Conservation (phyloP, 2,797 vertebrate species). For the Holocentrus rufus region DNA sequence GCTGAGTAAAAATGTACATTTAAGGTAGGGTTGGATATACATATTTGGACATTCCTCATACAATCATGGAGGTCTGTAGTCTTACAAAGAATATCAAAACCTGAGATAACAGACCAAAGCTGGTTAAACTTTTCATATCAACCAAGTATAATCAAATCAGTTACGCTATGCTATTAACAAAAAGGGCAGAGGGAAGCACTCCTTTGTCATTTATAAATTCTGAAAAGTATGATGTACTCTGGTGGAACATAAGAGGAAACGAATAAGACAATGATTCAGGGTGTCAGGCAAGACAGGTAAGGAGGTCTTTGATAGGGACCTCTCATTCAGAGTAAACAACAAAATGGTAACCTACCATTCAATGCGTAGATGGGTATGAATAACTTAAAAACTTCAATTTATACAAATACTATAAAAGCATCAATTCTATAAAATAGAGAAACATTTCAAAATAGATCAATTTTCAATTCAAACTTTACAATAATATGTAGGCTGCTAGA, state of each 20-base stretch:
- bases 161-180: slow-evolving; percentile 44
- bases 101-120: slow-evolving; percentile 79
- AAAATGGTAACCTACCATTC: slow-evolving; percentile 64
- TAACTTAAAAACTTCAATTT: slow-evolving; percentile 79
- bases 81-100: slow-evolving; percentile 74
- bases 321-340: slow-evolving; percentile 57
- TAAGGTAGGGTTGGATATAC: slow-evolving; percentile 64
- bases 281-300: slow-evolving; percentile 52
- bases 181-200: slow-evolving; percentile 55
- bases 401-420: slow-evolving; percentile 81
- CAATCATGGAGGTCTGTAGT: slow-evolving; percentile 75
- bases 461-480: slow-evolving; percentile 78
- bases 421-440: slow-evolving; percentile 79
- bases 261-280: slow-evolving; percentile 62
- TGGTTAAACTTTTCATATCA: slow-evolving; percentile 58
- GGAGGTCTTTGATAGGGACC: slow-evolving; percentile 38
- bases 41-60: slow-evolving; percentile 71
- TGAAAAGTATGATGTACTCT: slow-evolving; percentile 39
- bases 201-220: slow-evolving; percentile 24
- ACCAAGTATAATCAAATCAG: slow-evolving; percentile 63
- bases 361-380: slow-evolving; percentile 68
- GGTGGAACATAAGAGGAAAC: slow-evolving; percentile 63
- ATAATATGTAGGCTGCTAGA: slow-evolving; percentile 71
- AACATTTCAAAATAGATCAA: slow-evolving; percentile 79
- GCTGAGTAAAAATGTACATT: slow-evolving; percentile 69